phyloP scores from a whole-genome alignment of 2,797 vertebrate genomes.

The Danio kyathit region DNA sequence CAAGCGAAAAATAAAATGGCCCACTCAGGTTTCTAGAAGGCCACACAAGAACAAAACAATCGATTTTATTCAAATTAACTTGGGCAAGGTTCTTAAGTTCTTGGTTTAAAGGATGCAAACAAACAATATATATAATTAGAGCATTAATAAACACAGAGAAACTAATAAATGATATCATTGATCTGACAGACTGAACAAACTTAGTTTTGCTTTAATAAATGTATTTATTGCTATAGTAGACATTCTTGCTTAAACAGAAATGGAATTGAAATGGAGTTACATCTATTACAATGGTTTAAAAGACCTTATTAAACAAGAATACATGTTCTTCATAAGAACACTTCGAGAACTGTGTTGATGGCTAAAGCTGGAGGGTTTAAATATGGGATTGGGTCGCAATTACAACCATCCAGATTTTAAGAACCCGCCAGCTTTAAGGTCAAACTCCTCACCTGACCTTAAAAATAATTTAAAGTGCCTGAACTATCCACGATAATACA shows the following conservation, averaged over 20 bases:
- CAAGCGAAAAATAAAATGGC: not conserved
- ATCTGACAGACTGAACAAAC: not conserved
- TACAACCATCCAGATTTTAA: constrained; percentile 32
- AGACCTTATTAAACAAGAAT: not conserved
- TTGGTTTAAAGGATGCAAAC: not conserved
- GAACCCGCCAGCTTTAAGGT: constrained; percentile 39
- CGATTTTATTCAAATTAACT: not conserved
- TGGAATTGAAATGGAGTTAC: not conserved
- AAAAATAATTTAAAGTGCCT: not conserved
- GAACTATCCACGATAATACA: constrained; percentile 2
- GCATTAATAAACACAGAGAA: not conserved
- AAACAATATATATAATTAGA: not conserved
- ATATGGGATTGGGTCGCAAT: constrained; percentile 7
- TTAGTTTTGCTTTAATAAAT: not conserved
- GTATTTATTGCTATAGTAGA: not conserved
- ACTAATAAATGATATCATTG: not conserved
- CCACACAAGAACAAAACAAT: constrained; percentile 3
- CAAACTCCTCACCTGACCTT: constrained; percentile 39
- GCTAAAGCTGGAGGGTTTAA: constrained; percentile 18
- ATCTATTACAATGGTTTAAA: constrained; percentile 7
- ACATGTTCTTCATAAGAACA: constrained; percentile 12
- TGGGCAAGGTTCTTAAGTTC: not conserved
- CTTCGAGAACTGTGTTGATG: not conserved
- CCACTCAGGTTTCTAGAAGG: not conserved
- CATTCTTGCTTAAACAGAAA: not conserved